Conservation (phyloP, 2,797 vertebrate genomes). For the Poeciliopsis infans region DNA sequence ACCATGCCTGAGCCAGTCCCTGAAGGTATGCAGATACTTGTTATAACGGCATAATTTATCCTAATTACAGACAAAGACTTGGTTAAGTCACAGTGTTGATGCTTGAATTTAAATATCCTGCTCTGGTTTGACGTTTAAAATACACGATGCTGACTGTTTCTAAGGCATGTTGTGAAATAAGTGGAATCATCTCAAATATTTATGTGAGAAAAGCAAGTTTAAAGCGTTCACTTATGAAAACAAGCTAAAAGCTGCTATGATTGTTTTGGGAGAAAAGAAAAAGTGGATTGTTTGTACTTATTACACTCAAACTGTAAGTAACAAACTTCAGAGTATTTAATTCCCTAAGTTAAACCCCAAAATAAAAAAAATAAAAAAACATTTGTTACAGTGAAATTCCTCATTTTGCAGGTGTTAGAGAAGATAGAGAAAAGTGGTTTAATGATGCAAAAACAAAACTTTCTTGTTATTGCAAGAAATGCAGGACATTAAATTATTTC, state of each 20-base stretch:
- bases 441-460: not conserved
- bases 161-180: slow-evolving; percentile 18
- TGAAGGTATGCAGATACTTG: slow-evolving; percentile 71
- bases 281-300: slow-evolving; percentile 14
- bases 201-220: not conserved
- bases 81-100: slow-evolving; percentile 17
- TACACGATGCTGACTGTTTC: slow-evolving; percentile 9
- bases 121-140: slow-evolving; percentile 16
- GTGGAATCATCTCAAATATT: slow-evolving; percentile 8
- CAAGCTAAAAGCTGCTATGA: slow-evolving; percentile 1
- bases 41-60: slow-evolving; percentile 50
- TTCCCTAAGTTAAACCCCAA: not conserved
- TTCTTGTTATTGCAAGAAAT: not conserved
- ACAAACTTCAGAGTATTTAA: slow-evolving; percentile 5
- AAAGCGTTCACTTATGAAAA: slow-evolving; percentile 3
- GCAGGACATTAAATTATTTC: not conserved
- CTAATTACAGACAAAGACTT: slow-evolving; percentile 46
- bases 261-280: not conserved
- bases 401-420: not conserved
- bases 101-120: slow-evolving; percentile 15
- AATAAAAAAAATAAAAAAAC: not conserved
- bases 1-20: slow-evolving; percentile 74
- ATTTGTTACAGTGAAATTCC: not conserved
- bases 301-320: not conserved
- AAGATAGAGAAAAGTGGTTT: not conserved